Percentiles rank a stretch among this genome's conserved stretches.
These are phyloP conservation scores for Bombus breviceps DNA, from an alignment of 1,140 invertebrate genomes.

Conservation along the genomic window DNA sequence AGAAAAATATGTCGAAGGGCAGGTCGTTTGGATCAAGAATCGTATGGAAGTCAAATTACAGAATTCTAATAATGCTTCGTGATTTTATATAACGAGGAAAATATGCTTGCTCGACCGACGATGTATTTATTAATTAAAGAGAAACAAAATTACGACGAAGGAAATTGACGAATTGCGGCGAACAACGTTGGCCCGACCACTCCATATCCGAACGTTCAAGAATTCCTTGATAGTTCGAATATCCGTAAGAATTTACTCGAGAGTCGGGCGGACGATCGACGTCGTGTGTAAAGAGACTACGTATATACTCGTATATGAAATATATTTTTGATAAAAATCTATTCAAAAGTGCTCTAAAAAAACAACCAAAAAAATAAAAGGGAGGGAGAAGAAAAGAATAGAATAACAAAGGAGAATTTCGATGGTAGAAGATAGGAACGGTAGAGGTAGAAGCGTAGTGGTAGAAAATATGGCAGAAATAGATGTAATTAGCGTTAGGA, in stretches of 20 bases:
- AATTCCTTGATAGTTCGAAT: conserved; percentile 81
- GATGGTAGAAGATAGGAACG: not conserved
- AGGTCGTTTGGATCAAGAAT: not conserved
- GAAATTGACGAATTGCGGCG: conserved; percentile 22
- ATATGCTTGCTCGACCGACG: conserved; percentile 37
- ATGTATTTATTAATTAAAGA: not conserved
- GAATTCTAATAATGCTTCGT: too few species aligned
- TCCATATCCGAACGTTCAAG: conserved; percentile 81
- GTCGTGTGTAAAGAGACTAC: conserved; percentile 56
- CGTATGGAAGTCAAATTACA: not conserved
- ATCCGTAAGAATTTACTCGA: conserved; percentile 79
- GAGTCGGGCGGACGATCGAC: conserved; percentile 69
- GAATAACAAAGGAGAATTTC: conserved; percentile 21
- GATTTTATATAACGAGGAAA: too few species aligned
- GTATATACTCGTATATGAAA: conserved; percentile 56
- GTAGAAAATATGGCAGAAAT: conserved; percentile 1
- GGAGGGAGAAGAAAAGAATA: conserved; percentile 28
- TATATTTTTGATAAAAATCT: conserved; percentile 81
- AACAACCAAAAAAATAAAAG: conserved; percentile 62
- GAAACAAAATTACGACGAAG: not conserved
- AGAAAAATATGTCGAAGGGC: conserved; percentile 1
- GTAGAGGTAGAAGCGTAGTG: not conserved
- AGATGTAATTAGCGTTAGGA: conserved; percentile 6
- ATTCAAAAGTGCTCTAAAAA: conserved; percentile 63
- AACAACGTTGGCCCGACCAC: conserved; percentile 62